Base-by-base conservation (phyloP, 2,797 vertebrate species). In the Cephalopachus bancanus region DNA sequence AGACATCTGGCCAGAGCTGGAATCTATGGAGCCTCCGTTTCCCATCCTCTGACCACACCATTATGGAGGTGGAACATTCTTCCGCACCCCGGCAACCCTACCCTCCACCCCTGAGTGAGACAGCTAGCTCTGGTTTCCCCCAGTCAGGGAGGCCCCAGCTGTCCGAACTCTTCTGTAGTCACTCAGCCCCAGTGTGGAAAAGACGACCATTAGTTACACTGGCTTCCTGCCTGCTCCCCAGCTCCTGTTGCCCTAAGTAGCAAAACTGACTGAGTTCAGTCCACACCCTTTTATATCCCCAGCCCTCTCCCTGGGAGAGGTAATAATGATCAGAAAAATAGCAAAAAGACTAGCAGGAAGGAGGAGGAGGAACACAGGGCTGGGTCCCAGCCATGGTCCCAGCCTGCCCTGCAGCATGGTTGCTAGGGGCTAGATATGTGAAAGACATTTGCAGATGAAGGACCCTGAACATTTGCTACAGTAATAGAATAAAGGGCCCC, bases 261-360 rank as follows among this genome's bases (percentile, higher is more conserved):
- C 57, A 89, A 88, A 92, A 89, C 2, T 28, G 49, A 67, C 57
- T 57, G 51, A 75, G 49, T 74, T 75, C 37, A 28, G 72, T 75
- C 55, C 80, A 69, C 0, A 0, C 26, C 95, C 95, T 87, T 93
- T 89, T 49, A 9, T 83, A 59, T 30, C 71, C 55, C 55, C 72
- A 0, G 0, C 80, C 17, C 24, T 55, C 55, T 96, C 78, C 44
- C 74, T 64, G n/a, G 84, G 79, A 93, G 78, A 53, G n/a, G 44
- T 84, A 76, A 69, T 85, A 67, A 87, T 78, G 33, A 87, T 71
- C 85, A 92, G 69, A 84, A 86, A 88, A 83, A 71, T 3, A 74
- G 51, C 86, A 71, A 65, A 78, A 91, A 33, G 19, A 26, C 64
- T 53, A 85, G 30, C n/a, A 64, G 53, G 51, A 76, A 67, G 3